A percentile compares a stretch with the other conserved stretches of the same genome.
Conservation (phyloP, 1,140 invertebrate species). For the Polyergus mexicanus region DNA sequence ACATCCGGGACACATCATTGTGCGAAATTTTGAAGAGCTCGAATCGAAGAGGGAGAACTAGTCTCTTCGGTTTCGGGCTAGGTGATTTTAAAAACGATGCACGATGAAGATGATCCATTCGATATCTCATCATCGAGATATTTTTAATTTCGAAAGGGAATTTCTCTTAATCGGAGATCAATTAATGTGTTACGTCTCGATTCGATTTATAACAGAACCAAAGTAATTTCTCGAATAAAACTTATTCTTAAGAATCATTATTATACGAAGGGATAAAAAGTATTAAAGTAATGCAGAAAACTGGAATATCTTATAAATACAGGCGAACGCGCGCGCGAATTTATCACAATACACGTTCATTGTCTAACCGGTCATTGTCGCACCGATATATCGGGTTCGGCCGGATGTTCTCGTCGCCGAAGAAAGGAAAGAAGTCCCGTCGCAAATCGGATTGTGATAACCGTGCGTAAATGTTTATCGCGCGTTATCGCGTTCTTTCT, state of each 20-base stretch:
- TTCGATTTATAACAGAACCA: not conserved
- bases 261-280: no score
- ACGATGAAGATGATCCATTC: not conserved
- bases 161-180: not conserved
- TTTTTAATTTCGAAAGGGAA: not conserved
- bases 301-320: not conserved
- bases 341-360: not conserved
- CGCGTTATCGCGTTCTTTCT: constrained; percentile 16
- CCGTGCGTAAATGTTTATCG: constrained; percentile 39
- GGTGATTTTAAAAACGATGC: not conserved
- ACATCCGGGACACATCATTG: not conserved
- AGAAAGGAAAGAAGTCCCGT: constrained; percentile 26
- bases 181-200: not conserved
- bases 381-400: constrained; percentile 35
- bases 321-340: not conserved
- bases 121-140: not conserved
- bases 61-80: not conserved
- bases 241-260: no score
- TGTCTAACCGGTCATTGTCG: constrained; percentile 37
- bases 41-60: not conserved
- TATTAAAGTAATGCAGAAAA: not conserved
- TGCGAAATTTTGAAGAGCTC: not conserved
- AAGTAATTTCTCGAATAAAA: no score
- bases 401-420: constrained; percentile 36
- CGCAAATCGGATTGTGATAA: constrained; percentile 31